These are phyloP conservation scores for Hirudo medicinalis DNA, from an alignment of 1,140 invertebrate genomes.

Conservation along the genomic window DNA sequence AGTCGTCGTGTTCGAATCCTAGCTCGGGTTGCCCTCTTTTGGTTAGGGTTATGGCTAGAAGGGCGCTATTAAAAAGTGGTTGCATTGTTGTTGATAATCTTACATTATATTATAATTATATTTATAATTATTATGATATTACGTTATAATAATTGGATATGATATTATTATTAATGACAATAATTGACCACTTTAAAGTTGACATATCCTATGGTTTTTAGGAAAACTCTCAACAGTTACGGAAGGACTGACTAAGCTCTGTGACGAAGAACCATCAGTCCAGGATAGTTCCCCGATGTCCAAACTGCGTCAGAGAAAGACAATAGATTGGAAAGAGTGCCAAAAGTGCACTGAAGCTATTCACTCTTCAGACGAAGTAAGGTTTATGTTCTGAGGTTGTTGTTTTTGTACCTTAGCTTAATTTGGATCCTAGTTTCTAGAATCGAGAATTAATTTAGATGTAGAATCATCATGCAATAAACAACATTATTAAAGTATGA, in stretches of 20 bases:
- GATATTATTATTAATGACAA: background rate
- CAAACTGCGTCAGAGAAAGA: background rate
- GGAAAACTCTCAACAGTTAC: background rate
- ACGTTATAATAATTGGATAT: background rate
- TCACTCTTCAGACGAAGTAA: conserved; percentile 20
- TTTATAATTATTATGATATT: background rate
- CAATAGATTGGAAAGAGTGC: conserved; percentile 10
- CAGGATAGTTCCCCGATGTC: background rate
- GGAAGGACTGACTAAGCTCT: background rate
- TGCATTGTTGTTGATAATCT: background rate
- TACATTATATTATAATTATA: background rate
- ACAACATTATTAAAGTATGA: too few relatives aligned
- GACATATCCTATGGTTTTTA: background rate
- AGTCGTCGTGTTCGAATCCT: too few relatives aligned
- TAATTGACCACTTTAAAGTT: background rate
- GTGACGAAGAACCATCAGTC: background rate
- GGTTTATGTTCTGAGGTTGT: background rate
- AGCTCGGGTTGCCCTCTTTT: too few relatives aligned
- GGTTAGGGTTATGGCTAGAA: too few relatives aligned
- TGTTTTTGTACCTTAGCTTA: too few relatives aligned
- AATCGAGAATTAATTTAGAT: too few relatives aligned
- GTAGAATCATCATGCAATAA: too few relatives aligned
- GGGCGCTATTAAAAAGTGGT: too few relatives aligned
- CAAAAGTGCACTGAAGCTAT: conserved; percentile 9
- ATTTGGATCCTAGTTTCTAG: too few relatives aligned